phyloP scores from a whole-genome alignment of 1,140 invertebrate genomes.

The Centruroides vittatus region DNA sequence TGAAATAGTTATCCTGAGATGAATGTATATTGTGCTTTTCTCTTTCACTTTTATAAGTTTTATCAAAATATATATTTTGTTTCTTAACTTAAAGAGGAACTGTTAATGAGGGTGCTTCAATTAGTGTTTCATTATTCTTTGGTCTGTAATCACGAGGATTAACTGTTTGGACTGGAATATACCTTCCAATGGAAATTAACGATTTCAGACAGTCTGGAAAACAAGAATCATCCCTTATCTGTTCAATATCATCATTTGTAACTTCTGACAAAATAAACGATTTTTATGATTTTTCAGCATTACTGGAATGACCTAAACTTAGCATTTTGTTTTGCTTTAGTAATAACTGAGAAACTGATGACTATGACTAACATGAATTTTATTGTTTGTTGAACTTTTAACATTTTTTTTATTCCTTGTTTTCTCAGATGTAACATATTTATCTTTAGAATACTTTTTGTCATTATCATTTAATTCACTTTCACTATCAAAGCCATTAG shows the following conservation, averaged over 20 bases:
- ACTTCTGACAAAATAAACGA: slow-evolving; percentile 11
- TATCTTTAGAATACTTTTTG: too few species aligned
- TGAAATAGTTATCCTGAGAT: slow-evolving; percentile 45
- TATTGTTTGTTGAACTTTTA: too few species aligned
- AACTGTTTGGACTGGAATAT: slow-evolving; percentile 16
- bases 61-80: slow-evolving; percentile 11
- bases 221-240: neutral
- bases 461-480: too few species aligned
- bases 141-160: slow-evolving; percentile 12
- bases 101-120: slow-evolving; percentile 21
- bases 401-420: too few species aligned
- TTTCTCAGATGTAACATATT: too few species aligned
- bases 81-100: slow-evolving; percentile 22
- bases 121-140: slow-evolving; percentile 16
- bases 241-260: slow-evolving; percentile 11
- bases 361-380: neutral
- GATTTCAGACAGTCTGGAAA: slow-evolving; percentile 16
- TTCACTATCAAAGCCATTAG: too few species aligned
- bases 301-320: neutral
- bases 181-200: slow-evolving; percentile 12
- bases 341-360: neutral
- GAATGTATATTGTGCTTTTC: slow-evolving; percentile 1
- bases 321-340: slow-evolving; percentile 3
- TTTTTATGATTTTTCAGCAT: neutral
- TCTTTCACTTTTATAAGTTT: slow-evolving; percentile 6